phyloP scores from a whole-genome alignment of 2,888 invertebrate genomes.

The Ceratothoa steindachneri region DNA sequence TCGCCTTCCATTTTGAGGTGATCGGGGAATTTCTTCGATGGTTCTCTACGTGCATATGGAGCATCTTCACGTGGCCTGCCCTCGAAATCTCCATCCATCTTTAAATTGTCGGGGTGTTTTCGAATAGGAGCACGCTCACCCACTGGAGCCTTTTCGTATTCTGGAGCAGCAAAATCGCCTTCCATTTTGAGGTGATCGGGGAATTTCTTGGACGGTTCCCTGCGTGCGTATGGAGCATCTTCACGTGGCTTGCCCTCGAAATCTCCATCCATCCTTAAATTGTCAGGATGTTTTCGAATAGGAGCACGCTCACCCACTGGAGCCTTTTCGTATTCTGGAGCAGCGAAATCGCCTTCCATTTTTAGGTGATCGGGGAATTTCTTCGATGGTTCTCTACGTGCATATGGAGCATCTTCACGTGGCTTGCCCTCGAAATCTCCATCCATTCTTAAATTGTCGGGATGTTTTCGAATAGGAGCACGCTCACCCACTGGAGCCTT shows the following conservation, averaged over 20 bases:
- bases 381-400: conserved; percentile 31
- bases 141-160: conserved; percentile 21
- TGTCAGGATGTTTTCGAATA: conserved; percentile 51
- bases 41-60: conserved; percentile 36
- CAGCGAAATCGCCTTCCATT: conserved; percentile 44
- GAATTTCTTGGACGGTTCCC: conserved; percentile 49
- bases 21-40: conserved; percentile 41
- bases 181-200: conserved; percentile 44
- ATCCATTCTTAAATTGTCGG: conserved; percentile 50
- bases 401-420: conserved; percentile 34
- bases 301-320: conserved; percentile 58
- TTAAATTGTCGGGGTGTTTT: conserved; percentile 43
- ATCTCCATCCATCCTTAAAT: conserved; percentile 40
- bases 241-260: conserved; percentile 48
- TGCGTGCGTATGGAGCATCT: conserved; percentile 32
- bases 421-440: conserved; percentile 45
- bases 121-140: conserved; percentile 31
- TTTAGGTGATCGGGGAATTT: conserved; percentile 44
- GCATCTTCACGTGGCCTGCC: conserved; percentile 47
- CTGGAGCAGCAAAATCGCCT: conserved; percentile 34
- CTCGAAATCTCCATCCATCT: conserved; percentile 42
- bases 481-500: conserved; percentile 49
- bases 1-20: conserved; percentile 60
- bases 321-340: conserved; percentile 16
- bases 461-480: conserved; percentile 53